phyloP scores from a whole-genome alignment of 35 echinoderm and acorn worm species.

The Lytechinus variegatus region DNA sequence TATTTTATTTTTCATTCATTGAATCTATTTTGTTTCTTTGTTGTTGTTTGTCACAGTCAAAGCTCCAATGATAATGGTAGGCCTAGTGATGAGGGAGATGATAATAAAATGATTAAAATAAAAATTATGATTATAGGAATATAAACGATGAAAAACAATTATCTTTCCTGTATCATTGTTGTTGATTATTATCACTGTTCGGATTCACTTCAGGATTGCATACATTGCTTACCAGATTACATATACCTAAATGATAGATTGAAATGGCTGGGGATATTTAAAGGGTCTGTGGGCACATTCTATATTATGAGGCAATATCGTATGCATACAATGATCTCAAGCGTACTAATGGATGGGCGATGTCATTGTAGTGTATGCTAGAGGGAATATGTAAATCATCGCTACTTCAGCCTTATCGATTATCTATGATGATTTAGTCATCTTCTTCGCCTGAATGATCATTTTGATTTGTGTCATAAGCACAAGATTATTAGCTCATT shows the following conservation, averaged over 20 bases:
- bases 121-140: too few species aligned
- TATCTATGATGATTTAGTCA: background rate
- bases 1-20: too few species aligned
- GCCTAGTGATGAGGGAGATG: too few species aligned
- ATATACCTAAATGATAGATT: background rate
- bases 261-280: background rate
- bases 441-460: background rate
- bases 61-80: too few species aligned
- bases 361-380: conserved; percentile 19
- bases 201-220: too few species aligned
- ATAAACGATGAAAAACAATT: too few species aligned
- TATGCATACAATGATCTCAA: background rate
- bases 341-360: conserved; percentile 10
- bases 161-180: too few species aligned
- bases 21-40: too few species aligned
- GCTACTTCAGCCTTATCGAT: background rate
- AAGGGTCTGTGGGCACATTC: background rate
- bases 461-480: background rate
- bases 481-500: background rate
- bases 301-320: background rate
- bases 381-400: conserved; percentile 29
- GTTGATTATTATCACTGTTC: too few species aligned
- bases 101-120: too few species aligned
- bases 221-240: too few species aligned
- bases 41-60: too few species aligned